phyloP scores from a whole-genome alignment of 1,140 invertebrate species.

The Popillia japonica region DNA sequence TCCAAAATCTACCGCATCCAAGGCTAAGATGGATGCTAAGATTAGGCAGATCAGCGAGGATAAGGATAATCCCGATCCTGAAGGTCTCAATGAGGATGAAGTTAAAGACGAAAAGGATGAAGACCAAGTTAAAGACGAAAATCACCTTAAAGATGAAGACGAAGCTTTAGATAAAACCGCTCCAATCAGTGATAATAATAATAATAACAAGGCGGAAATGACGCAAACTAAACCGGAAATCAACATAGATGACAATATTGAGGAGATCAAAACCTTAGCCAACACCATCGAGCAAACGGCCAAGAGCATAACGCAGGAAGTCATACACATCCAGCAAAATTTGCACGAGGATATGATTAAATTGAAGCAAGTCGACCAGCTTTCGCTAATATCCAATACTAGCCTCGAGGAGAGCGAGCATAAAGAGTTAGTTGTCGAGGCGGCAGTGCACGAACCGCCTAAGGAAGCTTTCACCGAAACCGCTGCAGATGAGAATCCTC shows the following conservation, averaged over 20 bases:
- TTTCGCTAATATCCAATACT: conserved; percentile 38
- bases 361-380: conserved; percentile 30
- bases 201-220: conserved; percentile 24
- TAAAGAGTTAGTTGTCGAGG: conserved; percentile 52
- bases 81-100: conserved; percentile 7
- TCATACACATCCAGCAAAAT: conserved; percentile 39
- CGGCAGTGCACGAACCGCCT: conserved; percentile 52
- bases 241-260: conserved; percentile 45
- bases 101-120: too few relatives aligned
- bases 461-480: conserved; percentile 43
- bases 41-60: conserved; percentile 21
- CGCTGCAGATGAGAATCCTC: background rate
- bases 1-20: background rate
- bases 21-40: conserved; percentile 38
- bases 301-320: conserved; percentile 45
- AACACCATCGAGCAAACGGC: conserved; percentile 44
- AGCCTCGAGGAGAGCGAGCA: conserved; percentile 43
- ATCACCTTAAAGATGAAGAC: too few relatives aligned
- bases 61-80: conserved; percentile 25
- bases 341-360: conserved; percentile 9
- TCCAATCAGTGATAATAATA: conserved; percentile 21
- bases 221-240: background rate
- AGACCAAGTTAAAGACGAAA: too few relatives aligned
- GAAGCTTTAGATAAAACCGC: too few relatives aligned
- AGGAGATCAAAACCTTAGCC: conserved; percentile 45